phyloP scores from a whole-genome alignment of 1,140 invertebrate species.

The Telenomus remus region DNA sequence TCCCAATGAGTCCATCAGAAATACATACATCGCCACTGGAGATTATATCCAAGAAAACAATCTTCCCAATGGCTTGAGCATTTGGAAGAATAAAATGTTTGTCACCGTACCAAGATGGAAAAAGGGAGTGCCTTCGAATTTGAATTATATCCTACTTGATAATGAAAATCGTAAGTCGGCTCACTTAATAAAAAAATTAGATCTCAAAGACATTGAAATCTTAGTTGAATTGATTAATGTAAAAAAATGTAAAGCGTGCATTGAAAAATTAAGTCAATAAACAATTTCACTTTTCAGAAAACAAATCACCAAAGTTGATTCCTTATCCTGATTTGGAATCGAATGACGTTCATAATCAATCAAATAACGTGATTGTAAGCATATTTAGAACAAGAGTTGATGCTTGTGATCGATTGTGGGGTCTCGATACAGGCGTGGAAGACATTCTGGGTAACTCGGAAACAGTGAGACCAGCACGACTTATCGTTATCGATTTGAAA shows the following conservation, averaged over 20 bases:
- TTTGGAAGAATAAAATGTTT: conserved; percentile 86
- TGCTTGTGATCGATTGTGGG: conserved; percentile 84
- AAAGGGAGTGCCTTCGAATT: conserved; percentile 81
- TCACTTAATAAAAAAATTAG: no score
- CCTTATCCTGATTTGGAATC: conserved; percentile 83
- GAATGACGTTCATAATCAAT: conserved; percentile 73
- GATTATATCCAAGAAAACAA: conserved; percentile 82
- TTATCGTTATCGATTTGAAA: conserved; percentile 83
- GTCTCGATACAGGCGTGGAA: conserved; percentile 83
- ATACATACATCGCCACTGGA: conserved; percentile 78
- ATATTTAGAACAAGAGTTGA: conserved; percentile 82
- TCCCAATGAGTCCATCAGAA: conserved; percentile 78
- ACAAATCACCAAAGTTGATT: conserved; percentile 78
- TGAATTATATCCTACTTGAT: conserved; percentile 80
- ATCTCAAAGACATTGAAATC: no score
- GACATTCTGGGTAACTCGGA: conserved; percentile 81
- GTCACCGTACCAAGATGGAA: conserved; percentile 87
- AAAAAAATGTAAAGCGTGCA: no score
- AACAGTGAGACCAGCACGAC: conserved; percentile 79
- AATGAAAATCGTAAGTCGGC: conserved; percentile 51
- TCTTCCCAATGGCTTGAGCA: conserved; percentile 82
- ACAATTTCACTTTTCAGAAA: conserved; percentile 52
- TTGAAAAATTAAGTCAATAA: neutral
- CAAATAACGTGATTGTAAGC: conserved; percentile 79
- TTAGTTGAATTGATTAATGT: no score